These are phyloP conservation scores for Spisula subtruncata DNA, from an alignment of 2,888 invertebrate species.

Conservation along the genomic window DNA sequence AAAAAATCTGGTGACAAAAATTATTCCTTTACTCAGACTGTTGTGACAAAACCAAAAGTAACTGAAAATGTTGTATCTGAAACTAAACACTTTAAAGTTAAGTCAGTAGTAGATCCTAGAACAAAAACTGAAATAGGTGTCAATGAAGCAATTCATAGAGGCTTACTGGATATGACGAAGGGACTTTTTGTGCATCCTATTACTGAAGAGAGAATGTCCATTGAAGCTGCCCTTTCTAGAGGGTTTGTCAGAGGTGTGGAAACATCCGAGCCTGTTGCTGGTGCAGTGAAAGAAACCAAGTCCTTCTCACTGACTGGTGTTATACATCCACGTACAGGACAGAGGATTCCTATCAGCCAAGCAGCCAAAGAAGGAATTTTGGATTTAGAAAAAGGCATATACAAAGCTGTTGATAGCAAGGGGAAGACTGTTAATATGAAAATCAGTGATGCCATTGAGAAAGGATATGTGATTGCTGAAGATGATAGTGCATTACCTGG, in stretches of 20 bases:
- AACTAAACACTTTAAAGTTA: conserved; percentile 82
- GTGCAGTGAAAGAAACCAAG: conserved; percentile 90
- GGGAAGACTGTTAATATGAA: conserved; percentile 92
- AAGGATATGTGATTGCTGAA: conserved; percentile 92
- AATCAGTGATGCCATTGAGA: conserved; percentile 94
- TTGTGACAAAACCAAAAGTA: conserved; percentile 81
- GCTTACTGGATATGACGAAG: conserved; percentile 94
- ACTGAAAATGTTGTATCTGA: conserved; percentile 82
- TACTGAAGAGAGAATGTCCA: conserved; percentile 92
- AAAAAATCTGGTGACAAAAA: conserved; percentile 73
- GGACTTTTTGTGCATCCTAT: conserved; percentile 91
- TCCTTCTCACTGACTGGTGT: conserved; percentile 94
- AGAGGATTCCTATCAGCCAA: conserved; percentile 92
- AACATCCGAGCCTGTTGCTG: conserved; percentile 91
- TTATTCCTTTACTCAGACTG: conserved; percentile 82
- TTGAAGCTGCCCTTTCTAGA: conserved; percentile 93
- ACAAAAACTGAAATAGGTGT: conserved; percentile 87
- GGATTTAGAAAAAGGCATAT: conserved; percentile 90
- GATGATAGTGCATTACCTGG: conserved; percentile 96
- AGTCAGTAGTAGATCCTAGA: conserved; percentile 87
- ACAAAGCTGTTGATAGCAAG: conserved; percentile 87
- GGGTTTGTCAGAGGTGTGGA: conserved; percentile 94
- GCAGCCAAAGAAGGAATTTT: conserved; percentile 92
- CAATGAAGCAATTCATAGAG: conserved; percentile 93
- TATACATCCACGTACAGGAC: conserved; percentile 95